phyloP scores from a whole-genome alignment of 2,113 vertebrate genomes.

The Rousettus leschenaultii region DNA sequence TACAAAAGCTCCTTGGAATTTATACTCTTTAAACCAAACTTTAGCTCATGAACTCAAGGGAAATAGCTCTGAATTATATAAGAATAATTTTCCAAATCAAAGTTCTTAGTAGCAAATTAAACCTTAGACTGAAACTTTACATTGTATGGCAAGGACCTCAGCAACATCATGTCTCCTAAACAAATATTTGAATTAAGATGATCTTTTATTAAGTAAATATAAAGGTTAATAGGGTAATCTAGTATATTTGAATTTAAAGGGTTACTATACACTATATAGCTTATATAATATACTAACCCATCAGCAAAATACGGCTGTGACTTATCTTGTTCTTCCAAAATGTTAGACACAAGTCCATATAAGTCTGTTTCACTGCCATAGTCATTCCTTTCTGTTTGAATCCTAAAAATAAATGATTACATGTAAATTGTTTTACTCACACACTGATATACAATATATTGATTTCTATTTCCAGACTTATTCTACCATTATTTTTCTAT shows the following conservation, averaged over 20 bases:
- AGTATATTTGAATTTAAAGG: constrained; percentile 4
- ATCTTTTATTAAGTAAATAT: constrained; percentile 33
- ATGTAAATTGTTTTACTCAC: constrained; percentile 44
- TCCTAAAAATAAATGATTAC: constrained; percentile 78
- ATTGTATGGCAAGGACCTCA: constrained; percentile 30
- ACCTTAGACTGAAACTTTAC: constrained; percentile 13
- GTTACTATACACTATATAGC: neutral
- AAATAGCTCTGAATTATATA: constrained; percentile 58
- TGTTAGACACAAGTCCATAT: constrained; percentile 93
- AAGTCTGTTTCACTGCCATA: constrained; percentile 92
- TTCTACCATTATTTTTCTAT: constrained; percentile 35
- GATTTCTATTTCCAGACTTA: constrained; percentile 49
- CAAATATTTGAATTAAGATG: constrained; percentile 51
- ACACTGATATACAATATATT: constrained; percentile 29
- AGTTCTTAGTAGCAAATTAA: constrained; percentile 57
- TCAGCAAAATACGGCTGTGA: constrained; percentile 84
- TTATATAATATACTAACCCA: constrained; percentile 84
- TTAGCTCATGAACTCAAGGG: constrained; percentile 45
- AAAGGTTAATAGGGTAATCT: neutral
- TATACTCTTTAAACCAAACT: constrained; percentile 20
- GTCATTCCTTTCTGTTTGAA: constrained; percentile 84
- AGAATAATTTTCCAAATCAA: constrained; percentile 50
- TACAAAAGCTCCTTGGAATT: constrained; percentile 47
- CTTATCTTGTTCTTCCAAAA: constrained; percentile 92
- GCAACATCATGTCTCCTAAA: constrained; percentile 45